Evolutionary conservation across 2,797 vertebrate genomes (phyloP), one percentile per base, ranked within the genome.

Genomic region (Coilia nasus): DNA sequence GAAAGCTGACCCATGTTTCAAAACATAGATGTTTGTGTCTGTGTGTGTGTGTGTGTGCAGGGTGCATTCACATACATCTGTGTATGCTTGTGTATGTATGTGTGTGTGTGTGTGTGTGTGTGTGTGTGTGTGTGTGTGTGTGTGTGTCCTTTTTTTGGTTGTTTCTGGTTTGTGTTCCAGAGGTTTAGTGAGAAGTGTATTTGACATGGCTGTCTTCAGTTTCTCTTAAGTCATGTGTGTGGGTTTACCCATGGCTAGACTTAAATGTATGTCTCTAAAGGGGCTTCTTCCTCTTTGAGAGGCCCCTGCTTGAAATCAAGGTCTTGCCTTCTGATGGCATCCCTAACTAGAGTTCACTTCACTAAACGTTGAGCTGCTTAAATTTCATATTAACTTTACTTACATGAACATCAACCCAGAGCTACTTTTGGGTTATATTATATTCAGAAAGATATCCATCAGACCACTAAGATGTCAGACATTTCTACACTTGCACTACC

Each of bases 181-280:
- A 78, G 17, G 44, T 44, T 78, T 78, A 44, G 71, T 15, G 15
- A 41, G 71, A 21, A 78, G 71, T 44, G 71, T 44, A 78, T 78
- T 78, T 78, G 35, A 81, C 44, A 44, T 59, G 54, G 71, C 50
- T 35, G 83, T 59, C 54, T 82, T 82, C 44, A 75, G 57, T 84
- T 84, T 82, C 64, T 25, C 80, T 46, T 19, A 46, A 67, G 60
- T n/a, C 82, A 41, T 35, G 60, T n/a, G 28, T n/a, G 54, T 54
- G 75, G 81, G 75, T 87, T 87, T 75, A 83, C 46, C 60, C 81
- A 44, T 56, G 84, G 86, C 28, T 60, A 9, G 19, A 31, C 35
- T 60, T 60, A 67, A 81, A 71, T 54, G 21, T 28, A 50, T 54
- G 47, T 82, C 71, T 85, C 81, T 81, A 78, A 83, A 87, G 57